Evolutionary conservation across 2,797 vertebrate species (phyloP), one percentile per base, ranked within the genome.

Genomic region (Echeneis naucrates): DNA sequence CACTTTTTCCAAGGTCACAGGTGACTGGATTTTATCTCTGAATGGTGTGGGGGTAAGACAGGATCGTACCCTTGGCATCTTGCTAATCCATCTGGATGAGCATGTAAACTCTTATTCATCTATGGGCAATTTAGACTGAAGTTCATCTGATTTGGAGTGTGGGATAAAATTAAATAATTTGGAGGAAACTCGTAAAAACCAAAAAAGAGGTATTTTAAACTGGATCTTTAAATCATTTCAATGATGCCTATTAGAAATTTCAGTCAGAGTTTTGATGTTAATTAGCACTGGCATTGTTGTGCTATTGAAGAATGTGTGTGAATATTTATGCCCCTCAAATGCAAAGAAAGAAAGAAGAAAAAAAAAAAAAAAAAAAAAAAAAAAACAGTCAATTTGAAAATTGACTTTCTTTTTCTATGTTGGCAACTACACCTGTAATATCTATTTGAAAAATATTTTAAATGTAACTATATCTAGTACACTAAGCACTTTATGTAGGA

Each of bases 61-160:
- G 86, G 70, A 80, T 85, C 70, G 78, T 62, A 88, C 80, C 66
- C 62, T 53, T 47, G 63, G 79, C 60, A 75, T 58, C 21, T 51
- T 54, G 13, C 27, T 55, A 54, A 65, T 73, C 72, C 51, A 72
- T 72, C 42, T 74, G 32, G 24, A 26, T 2, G 19, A 67, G 72
- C 57, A 52, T 33, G 68, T 54, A 33, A 59, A 33, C 21, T 70
- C 57, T 79, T 75, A 73, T 78, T 79, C 59, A 84, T 70, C 80
- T 79, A 14, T 35, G 55, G 70, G 77, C 75, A 54, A 60, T 76
- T 68, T 24, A 55, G 26, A 65, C 44, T 52, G 44, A 26, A 48
- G 57, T 53, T 37, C 30, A 68, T 66, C 37, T 71, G 38, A 71
- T 75, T 21, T n/a, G 32, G 11, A 62, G 77, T 61, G 75, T 72